phyloP scores from a whole-genome alignment of 2,113 vertebrate species.

The Phalacrocorax carbo region DNA sequence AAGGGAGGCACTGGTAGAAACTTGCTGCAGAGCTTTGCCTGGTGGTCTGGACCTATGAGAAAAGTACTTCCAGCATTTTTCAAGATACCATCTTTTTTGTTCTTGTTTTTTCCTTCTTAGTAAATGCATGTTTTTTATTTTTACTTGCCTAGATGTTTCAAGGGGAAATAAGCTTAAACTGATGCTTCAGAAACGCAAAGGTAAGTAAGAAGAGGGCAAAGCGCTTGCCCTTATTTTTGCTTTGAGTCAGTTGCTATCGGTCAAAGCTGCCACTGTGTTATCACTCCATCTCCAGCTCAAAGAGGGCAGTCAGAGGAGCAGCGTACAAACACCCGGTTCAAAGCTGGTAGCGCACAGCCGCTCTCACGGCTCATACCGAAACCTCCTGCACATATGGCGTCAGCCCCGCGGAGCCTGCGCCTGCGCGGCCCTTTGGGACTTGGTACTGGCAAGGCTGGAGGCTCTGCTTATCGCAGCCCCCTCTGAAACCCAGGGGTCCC shows the following conservation, averaged over 20 bases:
- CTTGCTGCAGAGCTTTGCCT: background rate
- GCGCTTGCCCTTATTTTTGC: background rate
- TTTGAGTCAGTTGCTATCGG: rapidly evolving
- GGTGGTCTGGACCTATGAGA: background rate
- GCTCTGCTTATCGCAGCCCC: background rate
- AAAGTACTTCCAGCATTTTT: background rate
- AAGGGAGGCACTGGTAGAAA: background rate
- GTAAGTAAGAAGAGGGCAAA: constrained; percentile 54
- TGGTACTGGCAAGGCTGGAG: background rate
- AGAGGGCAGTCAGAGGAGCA: background rate
- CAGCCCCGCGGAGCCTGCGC: background rate
- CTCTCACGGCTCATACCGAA: background rate
- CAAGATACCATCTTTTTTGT: background rate
- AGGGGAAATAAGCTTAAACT: constrained; percentile 79
- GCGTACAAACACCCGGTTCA: rapidly evolving
- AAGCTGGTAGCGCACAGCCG: rapidly evolving
- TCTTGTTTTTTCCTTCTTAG: background rate
- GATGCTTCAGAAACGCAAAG: constrained; percentile 82
- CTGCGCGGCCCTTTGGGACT: rapidly evolving
- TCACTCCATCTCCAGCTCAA: background rate
- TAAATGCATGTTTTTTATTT: background rate
- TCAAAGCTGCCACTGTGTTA: rapidly evolving
- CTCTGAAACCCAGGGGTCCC: rapidly evolving
- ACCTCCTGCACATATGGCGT: rapidly evolving
- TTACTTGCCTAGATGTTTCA: constrained; percentile 73